Base-by-base conservation (phyloP, 2,888 invertebrate genomes). In the Hydropsyche betteni region DNA sequence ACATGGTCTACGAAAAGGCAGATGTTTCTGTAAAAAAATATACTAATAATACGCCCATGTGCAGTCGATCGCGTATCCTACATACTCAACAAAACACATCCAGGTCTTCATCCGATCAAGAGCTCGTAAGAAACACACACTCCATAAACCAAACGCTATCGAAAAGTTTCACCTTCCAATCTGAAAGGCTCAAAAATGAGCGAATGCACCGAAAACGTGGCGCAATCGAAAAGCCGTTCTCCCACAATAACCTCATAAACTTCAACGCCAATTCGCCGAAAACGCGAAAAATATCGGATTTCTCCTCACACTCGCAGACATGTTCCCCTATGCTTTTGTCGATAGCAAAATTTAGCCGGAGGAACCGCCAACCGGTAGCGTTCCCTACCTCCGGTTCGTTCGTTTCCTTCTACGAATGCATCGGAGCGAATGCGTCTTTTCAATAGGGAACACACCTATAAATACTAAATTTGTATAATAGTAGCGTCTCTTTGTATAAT, bases 221-320 rank as follows among this genome's bases (percentile, higher is more conserved):
- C 44, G 44, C 44, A 10, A 44, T 10, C 10, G 6, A 8, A 44
- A 24, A 24, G 24, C 24, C 44, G 6, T 44, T 8, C 10, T 44
- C 44, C 44, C 6, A 8, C 44, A 10, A 10, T 44, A 70, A 53
- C 33, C 52, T 34, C 6, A 70, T 70, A 70, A 70, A 68, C 4
- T 68, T 10, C 36, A 4, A 69, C 44, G 4, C 38, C 44, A 70
- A 70, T 44, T 44, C 44, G 70, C 33, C 53, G 53, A 33, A 5
- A 12, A 3, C n/a, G 50, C 16, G 50, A 34, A 70, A 70, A 70
- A 53, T 70, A 70, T 70, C 70, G 70, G 33, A 33, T 70, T 70
- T 70, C 70, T 36, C 10, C 16, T 58, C 44, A 1, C 10, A 10
- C 6, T 2, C 10, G 44, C 10, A 6, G 24, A 58, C 8, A 16